Percentiles rank a stretch among this genome's conserved stretches.
phyloP scores from a whole-genome alignment of 2,797 vertebrate species.

The Ptychobarbus kaznakovi region DNA sequence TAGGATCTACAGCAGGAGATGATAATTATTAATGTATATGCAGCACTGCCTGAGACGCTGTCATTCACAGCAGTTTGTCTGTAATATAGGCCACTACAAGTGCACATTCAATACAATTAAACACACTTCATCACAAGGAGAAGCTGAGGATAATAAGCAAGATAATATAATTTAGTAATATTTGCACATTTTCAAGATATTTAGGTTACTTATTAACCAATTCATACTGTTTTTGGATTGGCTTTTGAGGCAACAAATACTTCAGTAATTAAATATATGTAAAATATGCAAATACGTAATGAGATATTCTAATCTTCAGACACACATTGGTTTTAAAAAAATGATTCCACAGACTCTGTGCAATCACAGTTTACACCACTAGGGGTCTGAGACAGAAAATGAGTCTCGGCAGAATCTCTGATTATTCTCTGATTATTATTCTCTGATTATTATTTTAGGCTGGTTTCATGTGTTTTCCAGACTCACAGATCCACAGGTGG shows the following conservation, averaged over 20 bases:
- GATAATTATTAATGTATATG: background rate
- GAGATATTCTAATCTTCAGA: background rate
- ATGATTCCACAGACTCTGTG: background rate
- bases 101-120: background rate
- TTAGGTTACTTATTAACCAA: background rate
- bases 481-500: slow-evolving; percentile 98
- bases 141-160: background rate
- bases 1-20: slow-evolving; percentile 30
- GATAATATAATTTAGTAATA: background rate
- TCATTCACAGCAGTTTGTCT: background rate
- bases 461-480: background rate
- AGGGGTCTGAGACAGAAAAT: background rate
- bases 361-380: background rate
- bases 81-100: background rate
- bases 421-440: no score
- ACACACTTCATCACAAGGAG: background rate
- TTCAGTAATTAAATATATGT: background rate
- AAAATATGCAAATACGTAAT: background rate
- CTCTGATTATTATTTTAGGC: background rate
- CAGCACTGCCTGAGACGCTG: background rate
- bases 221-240: background rate
- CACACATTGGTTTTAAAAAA: background rate
- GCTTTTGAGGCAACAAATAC: no score
- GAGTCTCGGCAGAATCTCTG: background rate
- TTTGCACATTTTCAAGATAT: no score